Evolutionary conservation across 2,888 invertebrate genomes (phyloP).

Genomic region (Coenonympha glycerion): DNA sequence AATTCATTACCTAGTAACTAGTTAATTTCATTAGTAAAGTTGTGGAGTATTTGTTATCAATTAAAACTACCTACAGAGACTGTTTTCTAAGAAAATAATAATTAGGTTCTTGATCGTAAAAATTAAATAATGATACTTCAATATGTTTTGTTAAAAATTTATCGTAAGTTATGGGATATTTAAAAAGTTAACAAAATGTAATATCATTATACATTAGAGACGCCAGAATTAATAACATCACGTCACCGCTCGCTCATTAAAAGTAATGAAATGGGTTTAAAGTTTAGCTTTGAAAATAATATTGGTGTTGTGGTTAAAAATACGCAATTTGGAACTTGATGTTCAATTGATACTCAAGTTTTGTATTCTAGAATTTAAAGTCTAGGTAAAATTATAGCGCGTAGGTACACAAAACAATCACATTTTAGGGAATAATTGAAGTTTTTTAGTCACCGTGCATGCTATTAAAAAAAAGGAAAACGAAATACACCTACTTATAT

Average conservation of each 20-base stretch:
- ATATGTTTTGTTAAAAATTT: constrained; percentile 8
- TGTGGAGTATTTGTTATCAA: constrained; percentile 9
- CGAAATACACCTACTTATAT: no score
- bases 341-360: no score
- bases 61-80: constrained; percentile 9
- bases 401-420: no score
- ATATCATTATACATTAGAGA: constrained; percentile 14
- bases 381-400: no score
- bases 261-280: constrained; percentile 12
- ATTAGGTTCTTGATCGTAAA: constrained; percentile 13
- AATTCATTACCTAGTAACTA: constrained; percentile 6
- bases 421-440: no score
- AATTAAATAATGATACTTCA: constrained; percentile 3
- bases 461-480: no score
- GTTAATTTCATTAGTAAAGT: constrained; percentile 8
- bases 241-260: constrained; percentile 12
- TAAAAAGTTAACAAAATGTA: constrained; percentile 13
- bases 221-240: constrained; percentile 5
- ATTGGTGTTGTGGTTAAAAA: constrained; percentile 5
- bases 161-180: constrained; percentile 10
- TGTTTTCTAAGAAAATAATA: constrained; percentile 2
- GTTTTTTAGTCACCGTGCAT: no score
- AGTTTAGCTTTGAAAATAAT: constrained; percentile 10
- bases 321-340: neutral
- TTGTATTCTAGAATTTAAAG: no score